Evolutionary conservation across 2,113 vertebrate genomes (phyloP).

Genomic region (Mirounga angustirostris): DNA sequence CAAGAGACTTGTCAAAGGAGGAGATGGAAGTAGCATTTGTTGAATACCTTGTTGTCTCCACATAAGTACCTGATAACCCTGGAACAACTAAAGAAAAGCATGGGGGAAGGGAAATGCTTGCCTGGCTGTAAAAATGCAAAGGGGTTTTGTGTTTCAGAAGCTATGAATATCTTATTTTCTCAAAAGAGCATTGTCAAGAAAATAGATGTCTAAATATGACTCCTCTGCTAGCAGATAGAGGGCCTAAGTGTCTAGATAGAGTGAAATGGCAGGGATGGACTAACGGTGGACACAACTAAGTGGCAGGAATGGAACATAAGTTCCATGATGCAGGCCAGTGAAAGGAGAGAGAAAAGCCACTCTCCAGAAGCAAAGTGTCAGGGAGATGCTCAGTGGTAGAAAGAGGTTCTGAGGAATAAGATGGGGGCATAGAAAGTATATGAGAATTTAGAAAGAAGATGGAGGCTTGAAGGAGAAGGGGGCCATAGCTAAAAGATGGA

Average conservation of each 20-base stretch:
- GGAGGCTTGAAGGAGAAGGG: not conserved
- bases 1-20: not conserved
- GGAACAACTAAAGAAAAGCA: not conserved
- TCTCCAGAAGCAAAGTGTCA: not conserved
- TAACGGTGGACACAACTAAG: not conserved
- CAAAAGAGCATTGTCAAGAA: not conserved
- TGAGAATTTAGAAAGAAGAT: not conserved
- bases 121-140: not conserved
- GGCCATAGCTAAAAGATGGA: not conserved
- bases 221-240: not conserved
- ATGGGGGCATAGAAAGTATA: not conserved
- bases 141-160: not conserved
- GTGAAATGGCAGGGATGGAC: not conserved
- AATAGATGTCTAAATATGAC: not conserved
- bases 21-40: not conserved
- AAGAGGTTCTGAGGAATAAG: not conserved
- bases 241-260: not conserved
- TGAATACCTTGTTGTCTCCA: not conserved
- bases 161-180: slow-evolving; percentile 1
- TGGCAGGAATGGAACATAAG: not conserved
- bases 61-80: not conserved
- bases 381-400: not conserved
- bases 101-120: not conserved
- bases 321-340: not conserved
- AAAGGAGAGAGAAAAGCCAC: not conserved